Base-by-base conservation (phyloP, 2,113 vertebrate genomes). In the Microcebus murinus region DNA sequence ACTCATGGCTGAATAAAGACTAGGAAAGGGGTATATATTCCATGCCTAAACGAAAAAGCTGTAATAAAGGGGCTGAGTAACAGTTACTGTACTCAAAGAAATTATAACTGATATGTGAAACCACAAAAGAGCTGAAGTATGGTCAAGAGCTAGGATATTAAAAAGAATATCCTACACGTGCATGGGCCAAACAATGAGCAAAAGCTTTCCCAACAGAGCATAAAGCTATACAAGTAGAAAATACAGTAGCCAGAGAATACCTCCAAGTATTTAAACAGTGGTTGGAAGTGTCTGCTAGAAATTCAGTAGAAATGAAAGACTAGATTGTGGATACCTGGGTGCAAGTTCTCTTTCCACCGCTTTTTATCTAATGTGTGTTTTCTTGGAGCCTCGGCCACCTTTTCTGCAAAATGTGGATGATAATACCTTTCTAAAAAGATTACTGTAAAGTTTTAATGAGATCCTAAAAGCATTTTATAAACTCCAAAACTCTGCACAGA, bases 381-480 rank as follows among this genome's bases (percentile, higher is more conserved):
- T 76, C 70, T 73, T 61, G 50, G 57, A 68, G 48, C 57, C 65
- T 67, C 23, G 2, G n/a, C 21, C 73, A 45, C 36, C 36, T 85
- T 93, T 85, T 89, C 80, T 67, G 55, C 31, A 87, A 83, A 83
- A 79, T 25, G 27, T 52, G 31, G n/a, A 86, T 55, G 18, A 67
- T 39, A 21, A n/a, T 21, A 61, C 45, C 77, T 86, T 83, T 83
- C 70, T 45, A 13, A 88, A 91, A 93, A 12, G 39, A 85, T 76
- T 27, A 52, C 6, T 82, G 4, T 36, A 15, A 61, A 11, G 10
- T 27, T 84, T 79, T 74, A 71, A 55, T 71, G 84, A 92, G 57
- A 86, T 59, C 94, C 88, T 9, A 81, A 79, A 76, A 90, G 39
- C 61, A 79, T 67, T 63, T 82, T 77, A 87, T 85, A 90, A 59